Conservation (phyloP, 1,140 invertebrate genomes). For the Ptiloglossa arizonensis region DNA sequence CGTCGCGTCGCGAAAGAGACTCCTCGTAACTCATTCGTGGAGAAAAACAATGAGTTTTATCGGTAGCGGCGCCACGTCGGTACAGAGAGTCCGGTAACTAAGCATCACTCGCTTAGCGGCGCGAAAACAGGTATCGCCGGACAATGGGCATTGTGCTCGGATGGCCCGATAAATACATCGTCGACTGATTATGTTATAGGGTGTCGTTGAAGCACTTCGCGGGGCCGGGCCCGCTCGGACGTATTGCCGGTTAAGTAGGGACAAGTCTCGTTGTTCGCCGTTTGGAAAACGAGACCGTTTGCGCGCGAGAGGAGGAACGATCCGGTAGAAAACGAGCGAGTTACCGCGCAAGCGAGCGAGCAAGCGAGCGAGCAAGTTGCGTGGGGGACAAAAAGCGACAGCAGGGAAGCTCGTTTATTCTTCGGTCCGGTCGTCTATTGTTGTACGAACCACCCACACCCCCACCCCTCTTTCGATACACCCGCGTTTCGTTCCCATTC, state of each 20-base stretch:
- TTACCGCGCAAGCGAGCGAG: too few relatives aligned
- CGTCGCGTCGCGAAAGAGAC: not conserved
- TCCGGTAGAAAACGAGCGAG: too few relatives aligned
- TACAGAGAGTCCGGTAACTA: constrained; percentile 23
- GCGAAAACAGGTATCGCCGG: constrained; percentile 58
- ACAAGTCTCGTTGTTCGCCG: constrained; percentile 48
- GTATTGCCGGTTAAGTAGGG: constrained; percentile 66
- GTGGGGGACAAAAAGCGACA: constrained; percentile 32
- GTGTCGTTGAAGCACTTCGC: constrained; percentile 46
- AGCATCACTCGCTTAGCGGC: constrained; percentile 27
- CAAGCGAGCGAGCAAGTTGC: too few relatives aligned
- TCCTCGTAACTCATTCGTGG: not conserved
- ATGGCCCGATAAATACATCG: constrained; percentile 67
- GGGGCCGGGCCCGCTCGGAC: constrained; percentile 43
- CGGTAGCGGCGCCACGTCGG: not conserved
- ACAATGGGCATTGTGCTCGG: constrained; percentile 72
- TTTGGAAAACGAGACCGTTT: constrained; percentile 25
- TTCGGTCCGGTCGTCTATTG: constrained; percentile 47
- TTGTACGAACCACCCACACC: constrained; percentile 37
- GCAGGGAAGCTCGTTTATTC: constrained; percentile 64
- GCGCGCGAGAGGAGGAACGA: too few relatives aligned
- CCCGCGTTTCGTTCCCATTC: constrained; percentile 27
- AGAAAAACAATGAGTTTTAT: not conserved
- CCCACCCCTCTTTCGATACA: constrained; percentile 50
- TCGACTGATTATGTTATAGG: constrained; percentile 72